Conservation (phyloP, 2,888 invertebrate species). For the Tineola bisselliella region DNA sequence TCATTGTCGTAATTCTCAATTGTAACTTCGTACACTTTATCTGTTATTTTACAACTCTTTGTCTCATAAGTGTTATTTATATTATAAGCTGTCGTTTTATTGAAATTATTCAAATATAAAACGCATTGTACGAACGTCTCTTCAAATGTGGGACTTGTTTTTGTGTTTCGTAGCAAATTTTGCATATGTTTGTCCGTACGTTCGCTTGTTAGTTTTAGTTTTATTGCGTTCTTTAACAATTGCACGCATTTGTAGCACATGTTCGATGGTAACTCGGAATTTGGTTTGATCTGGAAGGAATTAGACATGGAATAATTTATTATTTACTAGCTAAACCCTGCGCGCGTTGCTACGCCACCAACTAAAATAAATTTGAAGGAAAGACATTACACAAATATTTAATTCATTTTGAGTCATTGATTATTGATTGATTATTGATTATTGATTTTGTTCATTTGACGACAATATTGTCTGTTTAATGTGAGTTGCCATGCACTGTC, state of each 20-base stretch:
- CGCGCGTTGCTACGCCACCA: too few relatives aligned
- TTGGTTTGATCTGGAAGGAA: conserved; percentile 23
- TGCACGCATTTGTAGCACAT: conserved; percentile 43
- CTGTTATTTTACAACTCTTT: too few relatives aligned
- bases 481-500: too few relatives aligned
- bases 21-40: neutral
- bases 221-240: conserved; percentile 39
- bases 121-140: neutral
- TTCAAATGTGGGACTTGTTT: neutral
- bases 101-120: neutral
- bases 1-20: neutral
- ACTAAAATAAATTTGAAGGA: too few relatives aligned
- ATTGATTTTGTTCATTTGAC: too few relatives aligned
- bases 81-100: neutral
- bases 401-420: too few relatives aligned
- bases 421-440: too few relatives aligned
- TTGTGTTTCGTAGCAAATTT: conserved; percentile 8
- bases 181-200: conserved; percentile 31
- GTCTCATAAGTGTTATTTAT: neutral
- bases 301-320: neutral
- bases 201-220: conserved; percentile 45
- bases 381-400: too few relatives aligned
- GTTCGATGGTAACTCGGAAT: conserved; percentile 34
- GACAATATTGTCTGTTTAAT: too few relatives aligned
- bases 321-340: neutral